Conservation (phyloP, 2,113 vertebrate genomes). For the Cinclus mexicanus region DNA sequence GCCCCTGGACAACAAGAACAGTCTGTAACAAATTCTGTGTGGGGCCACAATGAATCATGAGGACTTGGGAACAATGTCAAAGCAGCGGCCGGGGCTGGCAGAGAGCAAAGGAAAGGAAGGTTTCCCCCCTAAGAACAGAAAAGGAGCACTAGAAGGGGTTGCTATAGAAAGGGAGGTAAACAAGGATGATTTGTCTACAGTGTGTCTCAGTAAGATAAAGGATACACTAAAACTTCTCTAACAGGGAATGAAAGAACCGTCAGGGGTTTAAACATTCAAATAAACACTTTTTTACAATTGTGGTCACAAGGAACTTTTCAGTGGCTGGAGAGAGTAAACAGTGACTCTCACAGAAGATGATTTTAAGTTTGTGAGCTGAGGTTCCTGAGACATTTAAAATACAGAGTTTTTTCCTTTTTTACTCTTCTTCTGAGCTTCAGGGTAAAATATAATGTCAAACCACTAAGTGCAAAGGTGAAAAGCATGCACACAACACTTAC, state of each 20-base stretch:
- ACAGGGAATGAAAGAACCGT: not conserved
- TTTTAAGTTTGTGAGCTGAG: not conserved
- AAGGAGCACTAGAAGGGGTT: not conserved
- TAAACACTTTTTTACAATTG: not conserved
- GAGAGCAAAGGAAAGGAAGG: not conserved
- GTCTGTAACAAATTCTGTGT: not conserved
- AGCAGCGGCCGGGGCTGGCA: not conserved
- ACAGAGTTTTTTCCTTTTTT: not conserved
- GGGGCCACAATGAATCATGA: not conserved
- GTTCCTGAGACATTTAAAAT: not conserved
- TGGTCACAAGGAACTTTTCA: not conserved
- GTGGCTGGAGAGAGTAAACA: not conserved
- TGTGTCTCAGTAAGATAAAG: not conserved
- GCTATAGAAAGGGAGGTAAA: not conserved
- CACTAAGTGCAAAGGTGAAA: not conserved
- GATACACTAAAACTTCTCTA: not conserved
- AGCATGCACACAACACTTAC: not conserved
- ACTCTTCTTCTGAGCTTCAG: not conserved
- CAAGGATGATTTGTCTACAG: not conserved
- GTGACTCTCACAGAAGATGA: not conserved
- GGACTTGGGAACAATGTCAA: not conserved
- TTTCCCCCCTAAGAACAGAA: not conserved
- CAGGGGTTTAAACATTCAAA: not conserved
- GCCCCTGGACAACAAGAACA: not conserved
- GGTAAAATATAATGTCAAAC: not conserved